A percentile compares a stretch with the other conserved stretches of the same genome.
phyloP scores from a whole-genome alignment of 2,113 vertebrate genomes.

The Stomatorhinus ivindoensis region DNA sequence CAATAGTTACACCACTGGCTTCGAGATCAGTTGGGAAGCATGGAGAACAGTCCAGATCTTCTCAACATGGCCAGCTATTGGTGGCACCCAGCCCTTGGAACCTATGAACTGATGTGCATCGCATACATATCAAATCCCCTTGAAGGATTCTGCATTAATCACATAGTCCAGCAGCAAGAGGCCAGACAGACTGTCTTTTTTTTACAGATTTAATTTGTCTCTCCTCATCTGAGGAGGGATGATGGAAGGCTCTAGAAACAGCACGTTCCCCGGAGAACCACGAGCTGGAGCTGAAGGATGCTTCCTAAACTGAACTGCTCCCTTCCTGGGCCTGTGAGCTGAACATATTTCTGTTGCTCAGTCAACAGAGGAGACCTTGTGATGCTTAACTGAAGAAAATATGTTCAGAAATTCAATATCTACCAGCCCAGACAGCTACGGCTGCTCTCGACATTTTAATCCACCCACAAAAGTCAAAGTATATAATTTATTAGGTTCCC shows the following conservation, averaged over 20 bases:
- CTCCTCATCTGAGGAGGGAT: neutral
- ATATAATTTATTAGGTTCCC: conserved; percentile 1
- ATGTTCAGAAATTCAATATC: conserved; percentile 17
- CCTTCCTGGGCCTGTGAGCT: neutral
- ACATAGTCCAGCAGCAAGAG: neutral
- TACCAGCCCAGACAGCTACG: conserved; percentile 2
- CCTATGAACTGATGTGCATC: neutral
- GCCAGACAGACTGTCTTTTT: neutral
- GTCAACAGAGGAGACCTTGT: conserved; percentile 27
- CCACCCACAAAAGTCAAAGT: neutral
- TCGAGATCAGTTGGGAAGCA: neutral
- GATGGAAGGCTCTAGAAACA: neutral
- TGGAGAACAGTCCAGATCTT: neutral
- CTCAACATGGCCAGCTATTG: neutral
- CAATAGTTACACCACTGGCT: neutral
- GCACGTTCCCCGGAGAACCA: neutral
- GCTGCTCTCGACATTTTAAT: neutral
- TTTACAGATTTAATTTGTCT: conserved; percentile 8
- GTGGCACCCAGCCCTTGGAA: neutral
- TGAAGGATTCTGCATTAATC: conserved; percentile 2
- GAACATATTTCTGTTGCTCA: conserved; percentile 12
- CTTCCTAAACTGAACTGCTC: neutral
- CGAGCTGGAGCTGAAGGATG: neutral
- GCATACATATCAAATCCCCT: neutral
- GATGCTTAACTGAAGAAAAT: conserved; percentile 23